Percentiles rank a stretch among this genome's conserved stretches.
phyloP scores from a whole-genome alignment of 2,797 vertebrate genomes.

The Gymnothorax reevesii region DNA sequence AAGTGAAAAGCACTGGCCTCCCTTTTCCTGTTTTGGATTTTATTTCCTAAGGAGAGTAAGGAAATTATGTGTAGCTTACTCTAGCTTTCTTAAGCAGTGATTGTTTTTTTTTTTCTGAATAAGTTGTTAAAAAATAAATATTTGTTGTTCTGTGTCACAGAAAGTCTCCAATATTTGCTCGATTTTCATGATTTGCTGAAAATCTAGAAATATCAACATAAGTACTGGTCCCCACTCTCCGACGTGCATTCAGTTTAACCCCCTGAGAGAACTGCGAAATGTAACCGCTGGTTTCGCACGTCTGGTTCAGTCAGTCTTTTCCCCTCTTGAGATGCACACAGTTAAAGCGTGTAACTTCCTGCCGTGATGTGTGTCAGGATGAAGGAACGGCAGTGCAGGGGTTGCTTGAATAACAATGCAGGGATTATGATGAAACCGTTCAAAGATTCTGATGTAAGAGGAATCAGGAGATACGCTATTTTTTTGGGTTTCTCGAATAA shows the following conservation, averaged over 20 bases:
- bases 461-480: neutral
- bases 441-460: conserved; percentile 29
- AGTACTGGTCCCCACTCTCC: neutral
- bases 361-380: neutral
- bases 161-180: neutral
- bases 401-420: conserved; percentile 5
- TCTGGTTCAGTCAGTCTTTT: neutral
- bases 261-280: neutral
- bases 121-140: neutral
- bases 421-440: neutral
- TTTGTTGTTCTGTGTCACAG: neutral
- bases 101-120: neutral
- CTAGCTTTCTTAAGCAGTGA: neutral
- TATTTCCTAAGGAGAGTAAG: neutral
- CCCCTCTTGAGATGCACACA: neutral
- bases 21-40: neutral
- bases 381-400: neutral
- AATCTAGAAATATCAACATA: neutral
- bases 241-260: neutral
- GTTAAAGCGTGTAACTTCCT: neutral
- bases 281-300: neutral
- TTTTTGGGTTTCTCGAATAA: neutral
- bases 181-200: neutral
- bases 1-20: neutral
- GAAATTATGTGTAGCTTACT: neutral